Evolutionary conservation across 2,888 invertebrate species (phyloP), one percentile per base, ranked within the genome.

Genomic region (Sepioteuthis lessoniana): DNA sequence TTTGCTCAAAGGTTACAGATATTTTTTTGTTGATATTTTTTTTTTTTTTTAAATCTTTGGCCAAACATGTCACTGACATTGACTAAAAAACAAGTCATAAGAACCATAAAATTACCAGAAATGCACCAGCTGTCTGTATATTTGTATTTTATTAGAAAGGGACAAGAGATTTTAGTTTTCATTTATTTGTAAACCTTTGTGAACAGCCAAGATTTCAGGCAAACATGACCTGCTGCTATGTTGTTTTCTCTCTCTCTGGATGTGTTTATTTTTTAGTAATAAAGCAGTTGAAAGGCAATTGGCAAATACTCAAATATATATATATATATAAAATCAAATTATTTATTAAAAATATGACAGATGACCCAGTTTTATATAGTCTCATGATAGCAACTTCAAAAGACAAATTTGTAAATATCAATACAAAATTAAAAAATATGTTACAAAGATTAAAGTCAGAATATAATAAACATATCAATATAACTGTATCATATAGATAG

Each of bases 101-200:
- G 76, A 35, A n/a, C 76, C n/a, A 35, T n/a, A 35, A 55, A 76
- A 76, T 76, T n/a, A 76, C 3, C n/a, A 76, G 76, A 76, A 76
- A 76, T 55, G 55, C 55, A 55, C 55, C 55, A 55, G 55, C 25
- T 55, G 55, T 55, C 55, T 55, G 55, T 25, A 55, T 25, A 25
- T 76, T 76, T 8, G 76, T 76, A n/a, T 76, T 76, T 76, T 76
- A 76, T 76, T 76, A 76, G n/a, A 60, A 35, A 76, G 76, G n/a
- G n/a, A 35, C 16, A 76, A 76, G 16, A 76, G n/a, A 76, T 76
- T n/a, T 76, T n/a, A 76, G n/a, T n/a, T 76, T 35, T 76, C n/a
- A 76, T 76, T 76, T 35, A 76, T 76, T 76, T n/a, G 76, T 76
- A 76, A 76, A 76, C 76, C 76, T 76, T 76, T 76, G 76, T 76